Base-by-base conservation (phyloP, 2,888 invertebrate species). In the Pyrrhia umbra region DNA sequence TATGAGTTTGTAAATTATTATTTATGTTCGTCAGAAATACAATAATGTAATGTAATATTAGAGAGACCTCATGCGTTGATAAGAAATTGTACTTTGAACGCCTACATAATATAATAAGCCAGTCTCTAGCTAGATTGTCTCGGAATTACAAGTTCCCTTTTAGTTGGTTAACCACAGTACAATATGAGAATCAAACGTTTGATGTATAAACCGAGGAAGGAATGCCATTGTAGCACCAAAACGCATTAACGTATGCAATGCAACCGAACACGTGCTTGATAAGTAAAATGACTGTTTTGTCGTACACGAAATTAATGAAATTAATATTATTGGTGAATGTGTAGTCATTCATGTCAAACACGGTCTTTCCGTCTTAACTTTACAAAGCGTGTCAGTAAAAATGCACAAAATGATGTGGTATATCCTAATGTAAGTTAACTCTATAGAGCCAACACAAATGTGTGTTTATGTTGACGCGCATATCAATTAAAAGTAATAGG, bases 71-170 rank as follows among this genome's bases (percentile, higher is more conserved):
- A 37, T 20, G 20, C 39, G 40, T 16, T 54, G 79, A 79, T 79
- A 72, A 75, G 57, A 75, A 49, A 56, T 45, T 67, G 78, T 73
- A 73, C 80, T 80, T 73, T 77, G 70, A 58, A 68, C 73, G 61
- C 15, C 56, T 66, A 67, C 75, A 13, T 30, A n/a, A 55, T 64
- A 64, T 60, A 76, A 34, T 56, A 54, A 13, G n/a, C 8, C 34
- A 43, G 42, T 49, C 43, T 40, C 47, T 40, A 50, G 50, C n/a
- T 47, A 55, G 40, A 54, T 25, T 45, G 55, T 63, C 59, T 57
- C 56, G 52, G 57, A 37, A 37, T 20, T 42, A 37, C 20, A 54
- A 60, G 18, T 52, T 54, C 37, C 39, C 65, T 43, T 66, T 65
- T 58, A 52, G 65, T 69, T 67, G 47, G 65, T 66, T 64, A 65